These are phyloP conservation scores for Palythoa heliodiscus DNA, from an alignment of 92 coral and sea anemone species.

Conservation along the genomic window DNA sequence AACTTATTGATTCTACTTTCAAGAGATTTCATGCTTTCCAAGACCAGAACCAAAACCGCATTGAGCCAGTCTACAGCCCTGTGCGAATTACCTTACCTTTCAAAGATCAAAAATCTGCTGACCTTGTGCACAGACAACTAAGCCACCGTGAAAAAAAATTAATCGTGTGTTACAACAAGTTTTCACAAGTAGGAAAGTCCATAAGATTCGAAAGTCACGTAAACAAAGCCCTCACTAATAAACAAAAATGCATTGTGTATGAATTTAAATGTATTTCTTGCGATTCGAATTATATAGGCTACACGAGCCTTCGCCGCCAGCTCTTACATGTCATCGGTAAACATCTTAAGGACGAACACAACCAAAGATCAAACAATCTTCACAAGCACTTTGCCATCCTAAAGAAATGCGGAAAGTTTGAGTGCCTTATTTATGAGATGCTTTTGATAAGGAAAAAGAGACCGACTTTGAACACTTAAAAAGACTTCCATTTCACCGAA, in stretches of 20 bases:
- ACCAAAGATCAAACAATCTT: background rate
- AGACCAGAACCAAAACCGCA: conserved; percentile 1
- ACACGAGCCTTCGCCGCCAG: conserved; percentile 18
- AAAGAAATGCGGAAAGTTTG: background rate
- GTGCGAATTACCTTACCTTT: background rate
- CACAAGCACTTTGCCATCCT: background rate
- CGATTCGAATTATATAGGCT: conserved; percentile 29
- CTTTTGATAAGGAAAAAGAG: conserved; percentile 19
- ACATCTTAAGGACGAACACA: conserved; percentile 12
- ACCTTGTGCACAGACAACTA: background rate
- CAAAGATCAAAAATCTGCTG: background rate
- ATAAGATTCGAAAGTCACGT: conserved; percentile 33
- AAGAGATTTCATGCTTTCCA: conserved; percentile 1
- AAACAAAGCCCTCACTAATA: conserved; percentile 29
- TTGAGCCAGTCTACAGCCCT: conserved; percentile 15
- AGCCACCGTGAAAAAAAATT: conserved; percentile 14
- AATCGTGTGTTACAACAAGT: conserved; percentile 16
- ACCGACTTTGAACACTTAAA: background rate
- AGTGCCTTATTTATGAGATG: conserved; percentile 22
- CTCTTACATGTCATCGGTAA: conserved; percentile 7
- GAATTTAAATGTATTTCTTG: conserved; percentile 26
- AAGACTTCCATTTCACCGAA: no score
- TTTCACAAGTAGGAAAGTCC: conserved; percentile 6
- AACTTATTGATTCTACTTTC: conserved; percentile 28
- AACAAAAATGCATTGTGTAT: conserved; percentile 37